Base-by-base conservation (phyloP, 2,797 vertebrate genomes). In the Trachurus trachurus region DNA sequence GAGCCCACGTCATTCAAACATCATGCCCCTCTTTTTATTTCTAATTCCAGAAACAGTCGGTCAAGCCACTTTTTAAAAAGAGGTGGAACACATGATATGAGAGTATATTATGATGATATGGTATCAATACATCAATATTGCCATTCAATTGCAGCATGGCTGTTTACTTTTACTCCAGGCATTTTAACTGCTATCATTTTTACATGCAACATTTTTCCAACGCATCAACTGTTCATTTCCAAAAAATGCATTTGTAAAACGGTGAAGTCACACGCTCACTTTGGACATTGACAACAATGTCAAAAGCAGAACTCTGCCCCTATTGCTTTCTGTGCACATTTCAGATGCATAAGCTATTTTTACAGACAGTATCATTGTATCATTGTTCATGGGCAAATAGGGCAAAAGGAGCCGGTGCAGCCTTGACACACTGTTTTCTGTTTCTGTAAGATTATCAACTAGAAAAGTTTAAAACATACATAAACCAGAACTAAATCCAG, bases 351-450 rank as follows among this genome's bases (percentile, higher is more conserved):
- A 3, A 5, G 40, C 40, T 13, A 40, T 2, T 58, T 79, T 9
- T 52, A 13, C 9, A 49, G 34, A 74, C 29, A 21, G 26, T 26
- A 9, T 69, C n/a, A 54, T 11, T 37, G 12, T 50, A 47, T 59
- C n/a, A 13, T 26, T 71, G 9, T 49, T 54, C n/a, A 3, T 22
- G 21, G 49, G 26, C 57, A 71, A 26, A 37, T n/a, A 40, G 31
- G 11, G 5, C 61, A 16, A 66, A 66, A 67, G 16, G 37, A 65
- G 56, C 65, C 39, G 53, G 52, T 52, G 50, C 21, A 22, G 50
- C 5, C n/a, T 26, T 26, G 50, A 26, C 21, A 53, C 26, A 12
- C 50, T 7, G 50, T 44, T 9, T 50, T 50, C 10, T 50, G 9
- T 50, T 50, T n/a, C 47, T 50, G 3, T 50, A 22, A 12, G 2